These are phyloP conservation scores for Tetramorium parvispinum DNA, from an alignment of 1,140 invertebrate genomes.

Conservation along the genomic window DNA sequence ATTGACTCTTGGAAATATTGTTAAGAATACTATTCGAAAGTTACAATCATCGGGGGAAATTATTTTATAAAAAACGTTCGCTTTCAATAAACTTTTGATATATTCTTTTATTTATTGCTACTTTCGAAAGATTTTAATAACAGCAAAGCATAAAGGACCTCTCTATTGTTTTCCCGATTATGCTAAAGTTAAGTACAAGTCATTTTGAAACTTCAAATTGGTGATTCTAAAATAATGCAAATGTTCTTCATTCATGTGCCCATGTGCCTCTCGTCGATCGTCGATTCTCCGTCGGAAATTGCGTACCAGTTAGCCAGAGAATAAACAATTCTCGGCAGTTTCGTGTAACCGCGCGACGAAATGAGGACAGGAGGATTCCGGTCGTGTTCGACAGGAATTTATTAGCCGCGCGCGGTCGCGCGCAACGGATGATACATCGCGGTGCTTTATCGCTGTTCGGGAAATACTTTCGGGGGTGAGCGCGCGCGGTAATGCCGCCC, in stretches of 20 bases:
- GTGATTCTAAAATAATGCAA: background rate
- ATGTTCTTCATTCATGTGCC: background rate
- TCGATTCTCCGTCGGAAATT: background rate
- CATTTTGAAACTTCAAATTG: background rate
- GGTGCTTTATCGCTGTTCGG: slow-evolving; percentile 73
- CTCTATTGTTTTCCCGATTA: background rate
- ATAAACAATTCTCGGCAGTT: slow-evolving; percentile 63
- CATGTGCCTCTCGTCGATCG: background rate
- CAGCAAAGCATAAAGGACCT: background rate
- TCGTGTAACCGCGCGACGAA: slow-evolving; percentile 62
- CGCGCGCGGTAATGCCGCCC: slow-evolving; percentile 58
- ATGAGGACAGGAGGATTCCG: slow-evolving; percentile 71
- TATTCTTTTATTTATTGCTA: background rate
- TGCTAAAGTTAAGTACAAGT: background rate
- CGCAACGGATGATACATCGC: slow-evolving; percentile 71
- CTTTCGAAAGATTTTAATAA: background rate
- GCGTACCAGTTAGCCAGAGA: background rate
- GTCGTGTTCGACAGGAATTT: slow-evolving; percentile 73
- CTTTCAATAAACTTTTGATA: background rate
- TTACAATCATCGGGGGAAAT: background rate
- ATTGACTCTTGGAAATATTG: background rate
- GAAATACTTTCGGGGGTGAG: slow-evolving; percentile 68
- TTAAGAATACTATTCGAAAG: background rate
- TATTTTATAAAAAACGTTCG: background rate
- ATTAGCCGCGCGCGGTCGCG: slow-evolving; percentile 62